Evolutionary conservation across 2,113 vertebrate genomes (phyloP).

Genomic region (Carollia perspicillata): DNA sequence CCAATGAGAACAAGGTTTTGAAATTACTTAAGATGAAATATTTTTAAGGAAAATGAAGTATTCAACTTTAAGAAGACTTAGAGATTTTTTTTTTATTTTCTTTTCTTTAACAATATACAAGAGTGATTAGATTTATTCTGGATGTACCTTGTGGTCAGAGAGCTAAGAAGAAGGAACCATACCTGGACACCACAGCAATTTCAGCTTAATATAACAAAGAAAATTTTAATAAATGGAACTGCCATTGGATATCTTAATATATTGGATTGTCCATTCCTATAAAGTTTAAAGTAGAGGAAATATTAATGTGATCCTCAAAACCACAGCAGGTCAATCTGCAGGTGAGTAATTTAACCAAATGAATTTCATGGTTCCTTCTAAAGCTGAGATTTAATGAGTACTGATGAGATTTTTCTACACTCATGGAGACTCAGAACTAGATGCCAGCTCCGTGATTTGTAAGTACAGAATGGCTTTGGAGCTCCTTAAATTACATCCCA

Average conservation of each 20-base stretch:
- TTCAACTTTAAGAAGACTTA: background rate
- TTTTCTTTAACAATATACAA: background rate
- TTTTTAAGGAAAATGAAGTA: background rate
- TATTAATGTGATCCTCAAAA: background rate
- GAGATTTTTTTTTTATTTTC: background rate
- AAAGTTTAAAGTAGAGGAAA: background rate
- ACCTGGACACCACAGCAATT: background rate
- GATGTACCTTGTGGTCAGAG: background rate
- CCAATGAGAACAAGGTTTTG: background rate
- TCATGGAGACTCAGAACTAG: background rate
- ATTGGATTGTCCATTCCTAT: background rate
- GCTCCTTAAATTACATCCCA: background rate
- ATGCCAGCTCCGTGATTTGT: background rate
- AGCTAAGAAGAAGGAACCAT: background rate
- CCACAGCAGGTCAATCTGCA: background rate
- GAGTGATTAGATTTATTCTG: background rate
- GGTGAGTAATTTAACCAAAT: background rate
- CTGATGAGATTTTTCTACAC: background rate
- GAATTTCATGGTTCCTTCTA: background rate
- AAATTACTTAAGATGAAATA: background rate
- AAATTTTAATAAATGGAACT: background rate
- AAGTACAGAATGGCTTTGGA: background rate
- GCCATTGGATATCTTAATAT: background rate
- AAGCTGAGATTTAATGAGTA: background rate
- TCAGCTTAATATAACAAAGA: background rate